phyloP scores from a whole-genome alignment of 2,113 vertebrate genomes.

The Aramus guarauna region DNA sequence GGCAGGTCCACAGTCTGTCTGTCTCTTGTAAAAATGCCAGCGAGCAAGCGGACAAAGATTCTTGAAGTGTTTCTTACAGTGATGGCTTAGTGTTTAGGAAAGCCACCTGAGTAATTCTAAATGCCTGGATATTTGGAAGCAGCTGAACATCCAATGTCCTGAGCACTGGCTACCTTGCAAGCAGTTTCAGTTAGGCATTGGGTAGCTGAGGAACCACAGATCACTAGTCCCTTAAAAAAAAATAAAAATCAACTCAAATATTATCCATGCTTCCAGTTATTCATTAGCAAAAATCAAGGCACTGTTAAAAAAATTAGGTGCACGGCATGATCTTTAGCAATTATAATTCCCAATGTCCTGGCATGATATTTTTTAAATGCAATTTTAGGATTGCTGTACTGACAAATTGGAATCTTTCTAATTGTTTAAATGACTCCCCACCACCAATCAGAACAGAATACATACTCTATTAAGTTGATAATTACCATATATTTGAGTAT shows the following conservation, averaged over 20 bases:
- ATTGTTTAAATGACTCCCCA: conserved; percentile 53
- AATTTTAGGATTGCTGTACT: conserved; percentile 39
- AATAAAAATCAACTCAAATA: not conserved
- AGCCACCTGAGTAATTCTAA: not conserved
- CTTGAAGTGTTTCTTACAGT: not conserved
- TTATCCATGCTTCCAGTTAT: not conserved
- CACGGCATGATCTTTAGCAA: not conserved
- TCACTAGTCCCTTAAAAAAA: not conserved
- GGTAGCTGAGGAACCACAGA: not conserved
- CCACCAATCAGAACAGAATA: conserved; percentile 40
- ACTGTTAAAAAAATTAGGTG: not conserved
- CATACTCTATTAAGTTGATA: conserved; percentile 53
- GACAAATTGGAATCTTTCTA: conserved; percentile 56
- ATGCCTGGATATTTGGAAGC: not conserved
- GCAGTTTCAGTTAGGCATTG: not conserved
- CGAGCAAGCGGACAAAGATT: not conserved
- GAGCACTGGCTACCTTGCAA: not conserved
- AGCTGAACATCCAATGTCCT: not conserved
- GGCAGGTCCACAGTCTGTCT: not conserved
- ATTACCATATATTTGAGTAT: conserved; percentile 50
- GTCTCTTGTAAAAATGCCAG: not conserved
- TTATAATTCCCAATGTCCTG: conserved; percentile 8
- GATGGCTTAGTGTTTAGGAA: not conserved
- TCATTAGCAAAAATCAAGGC: not conserved
- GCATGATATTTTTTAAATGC: conserved; percentile 22